A percentile compares a stretch with the other conserved stretches of the same genome.
phyloP scores from a whole-genome alignment of 2,797 vertebrate genomes.

The Bradypus variegatus region DNA sequence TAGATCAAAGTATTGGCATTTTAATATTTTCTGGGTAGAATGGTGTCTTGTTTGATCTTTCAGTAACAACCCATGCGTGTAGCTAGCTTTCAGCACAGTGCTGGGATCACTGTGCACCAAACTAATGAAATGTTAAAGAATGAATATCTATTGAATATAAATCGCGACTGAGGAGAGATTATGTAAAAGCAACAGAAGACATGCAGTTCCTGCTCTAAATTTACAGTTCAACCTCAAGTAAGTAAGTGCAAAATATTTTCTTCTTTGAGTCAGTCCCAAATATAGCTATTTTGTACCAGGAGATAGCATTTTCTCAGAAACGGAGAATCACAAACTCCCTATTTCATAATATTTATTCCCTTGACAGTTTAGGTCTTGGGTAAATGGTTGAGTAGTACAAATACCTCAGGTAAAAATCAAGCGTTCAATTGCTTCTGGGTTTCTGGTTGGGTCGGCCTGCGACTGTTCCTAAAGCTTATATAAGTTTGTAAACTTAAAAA shows the following conservation, averaged over 20 bases:
- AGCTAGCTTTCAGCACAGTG: background rate
- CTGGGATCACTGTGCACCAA: background rate
- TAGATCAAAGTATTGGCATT: background rate
- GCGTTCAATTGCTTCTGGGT: background rate
- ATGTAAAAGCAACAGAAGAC: slow-evolving; percentile 35
- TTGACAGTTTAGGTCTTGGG: background rate
- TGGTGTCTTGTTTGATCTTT: background rate
- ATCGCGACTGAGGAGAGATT: slow-evolving; percentile 6
- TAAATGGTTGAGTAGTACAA: background rate
- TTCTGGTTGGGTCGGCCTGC: background rate
- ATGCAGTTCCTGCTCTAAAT: slow-evolving; percentile 40
- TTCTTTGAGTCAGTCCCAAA: background rate
- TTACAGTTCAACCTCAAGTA: slow-evolving; percentile 35
- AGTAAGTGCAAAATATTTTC: slow-evolving; percentile 22
- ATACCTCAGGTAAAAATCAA: background rate
- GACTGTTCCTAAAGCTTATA: background rate
- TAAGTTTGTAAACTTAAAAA: background rate
- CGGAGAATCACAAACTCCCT: background rate
- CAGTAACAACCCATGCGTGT: background rate
- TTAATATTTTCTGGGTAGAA: background rate
- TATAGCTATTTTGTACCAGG: background rate
- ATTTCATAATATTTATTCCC: background rate
- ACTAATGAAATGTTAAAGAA: slow-evolving; percentile 10
- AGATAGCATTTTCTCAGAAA: slow-evolving; percentile 12
- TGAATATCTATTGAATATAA: background rate